A percentile compares a stretch with the other conserved stretches of the same genome.
These are phyloP conservation scores for Drosophila multiciliata DNA, from an alignment of 2,888 invertebrate species.

Conservation along the genomic window DNA sequence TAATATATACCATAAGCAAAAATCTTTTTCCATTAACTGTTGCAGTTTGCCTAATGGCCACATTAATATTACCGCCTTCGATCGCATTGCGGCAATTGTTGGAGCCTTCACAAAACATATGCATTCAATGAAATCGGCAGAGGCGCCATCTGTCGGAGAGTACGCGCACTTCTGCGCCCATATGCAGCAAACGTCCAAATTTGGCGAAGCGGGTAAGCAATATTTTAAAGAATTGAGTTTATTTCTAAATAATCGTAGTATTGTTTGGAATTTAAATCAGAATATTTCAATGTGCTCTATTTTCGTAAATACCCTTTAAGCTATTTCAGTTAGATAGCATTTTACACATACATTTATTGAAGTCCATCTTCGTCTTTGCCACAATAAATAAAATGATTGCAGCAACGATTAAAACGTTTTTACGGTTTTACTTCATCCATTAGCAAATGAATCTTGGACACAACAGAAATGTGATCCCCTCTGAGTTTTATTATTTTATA, in stretches of 20 bases:
- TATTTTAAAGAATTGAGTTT: background rate
- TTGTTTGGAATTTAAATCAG: background rate
- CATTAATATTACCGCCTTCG: conserved; percentile 89
- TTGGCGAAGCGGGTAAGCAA: conserved; percentile 83
- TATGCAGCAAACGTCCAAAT: conserved; percentile 83
- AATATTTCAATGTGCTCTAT: background rate
- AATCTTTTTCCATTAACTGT: background rate
- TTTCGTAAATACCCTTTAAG: background rate
- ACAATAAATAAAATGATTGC: background rate
- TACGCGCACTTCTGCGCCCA: conserved; percentile 82
- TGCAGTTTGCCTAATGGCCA: conserved; percentile 92
- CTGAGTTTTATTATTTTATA: background rate
- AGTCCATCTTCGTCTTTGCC: background rate
- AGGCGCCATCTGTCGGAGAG: conserved; percentile 74
- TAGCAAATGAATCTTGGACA: background rate
- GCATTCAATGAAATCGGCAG: conserved; percentile 79
- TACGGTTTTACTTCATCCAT: background rate
- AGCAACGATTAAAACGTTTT: background rate
- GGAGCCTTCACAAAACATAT: conserved; percentile 85
- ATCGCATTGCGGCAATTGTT: conserved; percentile 84
- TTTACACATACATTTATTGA: background rate
- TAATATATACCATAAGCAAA: too few species aligned
- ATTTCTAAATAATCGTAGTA: background rate
- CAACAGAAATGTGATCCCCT: background rate
- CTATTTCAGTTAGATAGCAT: background rate